Base-by-base conservation (phyloP, 92 coral and sea anemone species). In the Epizoanthus scotinus region DNA sequence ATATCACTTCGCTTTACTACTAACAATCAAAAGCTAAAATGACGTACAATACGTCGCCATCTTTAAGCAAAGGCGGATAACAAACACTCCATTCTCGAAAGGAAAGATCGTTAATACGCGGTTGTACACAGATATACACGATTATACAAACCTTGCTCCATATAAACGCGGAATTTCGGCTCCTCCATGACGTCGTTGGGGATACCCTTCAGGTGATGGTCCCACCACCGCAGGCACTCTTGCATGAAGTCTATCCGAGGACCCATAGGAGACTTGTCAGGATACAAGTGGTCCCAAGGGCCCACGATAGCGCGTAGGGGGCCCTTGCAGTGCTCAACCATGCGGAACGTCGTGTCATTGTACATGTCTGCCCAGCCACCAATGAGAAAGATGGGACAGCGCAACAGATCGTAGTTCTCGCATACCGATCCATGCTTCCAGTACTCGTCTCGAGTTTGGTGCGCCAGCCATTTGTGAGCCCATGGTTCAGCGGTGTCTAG, bases 221-320 rank as follows among this genome's bases (percentile, higher is more conserved):
- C 97, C 87, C 87, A 92, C 90, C 93, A 92, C 18, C 88, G 88
- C 2, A 90, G 62, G 73, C 89, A 87, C 75, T 90, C 94, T 53
- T 75, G 75, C 69, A 92, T 29, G 77, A 87, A 89, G 49, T 84
- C 90, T 49, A 92, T 92, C 63, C 67, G 71, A 8, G 97, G 97
- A 44, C 94, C 94, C 67, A 91, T 89, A 3, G 78, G 74, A 27
- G 87, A 75, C 25, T 36, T 79, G 12, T 77, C 73, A 12, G 97
- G 94, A 78, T 87, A 92, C n/a, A 60, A 26, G 73, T 92, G 97
- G 38, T 91, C 82, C 97, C 97, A 91, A 25, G 97, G 93, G 3
- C 97, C 97, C 81, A 87, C 70, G 3, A 91, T 55, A 3, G 87
- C 86, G 17, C 70, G 82, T 34, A 86, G 56, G 6, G 91, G 94